Conservation (phyloP, 1,140 invertebrate genomes). For the Zaprionus gabonicus region DNA sequence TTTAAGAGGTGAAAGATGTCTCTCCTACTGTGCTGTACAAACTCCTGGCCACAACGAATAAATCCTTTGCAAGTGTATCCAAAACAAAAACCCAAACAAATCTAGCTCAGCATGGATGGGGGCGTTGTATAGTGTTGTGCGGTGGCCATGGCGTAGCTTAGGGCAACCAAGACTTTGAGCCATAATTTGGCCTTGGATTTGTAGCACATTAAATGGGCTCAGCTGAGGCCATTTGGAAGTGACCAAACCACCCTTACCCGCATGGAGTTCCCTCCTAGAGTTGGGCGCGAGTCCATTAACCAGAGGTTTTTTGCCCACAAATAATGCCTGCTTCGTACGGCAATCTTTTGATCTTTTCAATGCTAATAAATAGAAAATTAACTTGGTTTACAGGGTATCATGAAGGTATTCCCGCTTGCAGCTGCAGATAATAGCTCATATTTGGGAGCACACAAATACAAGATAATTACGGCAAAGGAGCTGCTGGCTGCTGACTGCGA, state of each 20-base stretch:
- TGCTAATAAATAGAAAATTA: slow-evolving; percentile 43
- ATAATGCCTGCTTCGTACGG: neutral
- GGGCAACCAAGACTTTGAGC: slow-evolving; percentile 39
- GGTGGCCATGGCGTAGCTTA: slow-evolving; percentile 3
- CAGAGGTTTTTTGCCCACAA: neutral
- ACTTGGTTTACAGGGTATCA: neutral
- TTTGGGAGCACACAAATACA: neutral
- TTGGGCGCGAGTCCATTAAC: neutral
- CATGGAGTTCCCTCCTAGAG: neutral
- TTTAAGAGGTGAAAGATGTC: neutral
- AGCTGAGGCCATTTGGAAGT: slow-evolving; percentile 29
- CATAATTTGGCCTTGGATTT: slow-evolving; percentile 55
- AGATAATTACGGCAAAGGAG: neutral
- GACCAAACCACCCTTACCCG: slow-evolving; percentile 14
- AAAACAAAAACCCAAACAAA: slow-evolving; percentile 25
- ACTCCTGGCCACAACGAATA: neutral
- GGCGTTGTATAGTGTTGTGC: neutral
- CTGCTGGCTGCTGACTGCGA: neutral
- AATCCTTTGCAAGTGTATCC: neutral
- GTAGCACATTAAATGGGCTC: slow-evolving; percentile 44
- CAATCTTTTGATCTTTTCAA: slow-evolving; percentile 2
- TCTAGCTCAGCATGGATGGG: slow-evolving; percentile 5
- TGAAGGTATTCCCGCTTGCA: neutral
- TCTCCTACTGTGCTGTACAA: neutral
- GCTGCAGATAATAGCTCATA: neutral